Evolutionary conservation across 2,888 invertebrate genomes (phyloP).

Genomic region (Stramonita haemastoma): DNA sequence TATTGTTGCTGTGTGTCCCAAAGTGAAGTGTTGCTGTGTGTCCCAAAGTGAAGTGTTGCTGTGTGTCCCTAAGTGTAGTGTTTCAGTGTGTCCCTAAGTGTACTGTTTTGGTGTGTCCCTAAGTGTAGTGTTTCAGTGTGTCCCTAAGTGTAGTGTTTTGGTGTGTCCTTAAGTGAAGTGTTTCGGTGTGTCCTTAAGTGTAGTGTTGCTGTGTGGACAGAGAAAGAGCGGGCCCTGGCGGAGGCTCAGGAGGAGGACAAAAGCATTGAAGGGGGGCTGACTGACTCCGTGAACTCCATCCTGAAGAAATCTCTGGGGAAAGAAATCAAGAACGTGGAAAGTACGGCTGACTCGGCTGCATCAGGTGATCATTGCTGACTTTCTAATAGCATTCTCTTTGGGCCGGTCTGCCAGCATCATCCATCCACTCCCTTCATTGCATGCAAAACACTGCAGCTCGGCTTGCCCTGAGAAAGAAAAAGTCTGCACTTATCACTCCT

Average conservation of each 20-base stretch:
- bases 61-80: background rate
- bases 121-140: background rate
- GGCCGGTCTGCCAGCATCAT: no score
- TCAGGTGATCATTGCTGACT: background rate
- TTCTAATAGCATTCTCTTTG: no score
- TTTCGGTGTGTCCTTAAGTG: background rate
- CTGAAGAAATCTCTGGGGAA: constrained; percentile 39
- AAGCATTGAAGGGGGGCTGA: constrained; percentile 22
- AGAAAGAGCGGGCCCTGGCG: constrained; percentile 7
- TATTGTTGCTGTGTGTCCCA: no score
- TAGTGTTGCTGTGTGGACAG: constrained; percentile 4
- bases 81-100: background rate
- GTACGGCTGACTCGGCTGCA: background rate
- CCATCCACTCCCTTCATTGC: no score
- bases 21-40: no score
- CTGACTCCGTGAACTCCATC: constrained; percentile 34
- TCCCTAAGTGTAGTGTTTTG: background rate
- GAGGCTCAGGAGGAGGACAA: constrained; percentile 20
- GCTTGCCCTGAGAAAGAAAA: no score
- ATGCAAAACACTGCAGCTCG: no score
- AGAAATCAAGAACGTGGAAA: constrained; percentile 1
- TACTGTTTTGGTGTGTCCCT: background rate
- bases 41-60: no score
- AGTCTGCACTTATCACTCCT: no score
- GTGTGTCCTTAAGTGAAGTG: background rate